Evolutionary conservation across 1,140 invertebrate species (phyloP).

Genomic region (Drosophila virilis): DNA sequence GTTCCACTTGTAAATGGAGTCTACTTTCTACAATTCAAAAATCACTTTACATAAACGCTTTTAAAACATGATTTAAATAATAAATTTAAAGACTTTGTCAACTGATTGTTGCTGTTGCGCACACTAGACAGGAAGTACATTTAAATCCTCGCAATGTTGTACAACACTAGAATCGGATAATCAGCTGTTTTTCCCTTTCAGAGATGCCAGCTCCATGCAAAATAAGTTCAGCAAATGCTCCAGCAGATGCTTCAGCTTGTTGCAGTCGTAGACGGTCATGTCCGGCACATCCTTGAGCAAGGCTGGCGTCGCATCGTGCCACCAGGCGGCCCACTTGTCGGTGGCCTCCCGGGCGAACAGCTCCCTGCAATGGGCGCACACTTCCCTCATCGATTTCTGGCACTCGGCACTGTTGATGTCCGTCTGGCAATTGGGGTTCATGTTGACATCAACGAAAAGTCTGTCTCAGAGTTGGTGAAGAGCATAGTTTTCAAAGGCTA

Average conservation of each 20-base stretch:
- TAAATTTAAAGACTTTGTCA: no score
- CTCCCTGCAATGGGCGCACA: constrained; percentile 40
- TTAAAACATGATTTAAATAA: no score
- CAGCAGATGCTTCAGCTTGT: constrained; percentile 47
- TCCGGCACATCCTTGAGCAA: constrained; percentile 44
- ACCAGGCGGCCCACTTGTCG: constrained; percentile 27
- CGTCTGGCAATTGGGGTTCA: constrained; percentile 61
- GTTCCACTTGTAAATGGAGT: no score
- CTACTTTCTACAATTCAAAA: no score
- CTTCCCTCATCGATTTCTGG: constrained; percentile 58
- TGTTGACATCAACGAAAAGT: constrained; percentile 14
- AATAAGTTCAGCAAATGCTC: background rate
- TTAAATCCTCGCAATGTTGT: background rate
- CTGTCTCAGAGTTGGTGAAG: no score
- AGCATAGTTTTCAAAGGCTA: constrained; percentile 6
- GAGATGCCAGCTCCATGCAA: background rate
- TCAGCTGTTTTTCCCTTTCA: background rate
- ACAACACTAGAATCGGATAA: background rate
- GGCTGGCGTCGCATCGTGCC: constrained; percentile 32
- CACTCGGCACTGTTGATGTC: constrained; percentile 48
- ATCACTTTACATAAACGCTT: no score
- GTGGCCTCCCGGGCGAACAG: constrained; percentile 12
- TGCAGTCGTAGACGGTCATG: constrained; percentile 61
- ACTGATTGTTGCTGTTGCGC: background rate
- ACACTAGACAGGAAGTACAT: background rate